These are phyloP conservation scores for Prunella strophiata DNA, from an alignment of 2,797 vertebrate species.

Conservation along the genomic window DNA sequence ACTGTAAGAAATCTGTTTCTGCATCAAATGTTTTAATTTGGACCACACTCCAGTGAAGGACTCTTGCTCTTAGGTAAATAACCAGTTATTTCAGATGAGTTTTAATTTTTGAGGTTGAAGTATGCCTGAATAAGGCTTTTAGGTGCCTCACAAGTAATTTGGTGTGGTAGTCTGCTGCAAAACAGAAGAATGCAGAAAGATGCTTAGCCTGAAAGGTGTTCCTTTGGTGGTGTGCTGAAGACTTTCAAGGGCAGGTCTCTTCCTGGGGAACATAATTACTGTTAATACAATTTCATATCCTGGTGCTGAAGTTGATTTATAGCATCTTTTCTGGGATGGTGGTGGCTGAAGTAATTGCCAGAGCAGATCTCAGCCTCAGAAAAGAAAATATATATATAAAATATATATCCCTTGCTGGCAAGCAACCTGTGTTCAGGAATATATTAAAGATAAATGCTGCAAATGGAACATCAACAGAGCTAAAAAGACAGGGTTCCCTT, in stretches of 20 bases:
- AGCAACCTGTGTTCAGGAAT: neutral
- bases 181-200: neutral
- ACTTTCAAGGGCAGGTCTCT: neutral
- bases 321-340: neutral
- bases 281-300: neutral
- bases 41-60: neutral
- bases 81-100: neutral
- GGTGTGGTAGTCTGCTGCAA: neutral
- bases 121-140: neutral
- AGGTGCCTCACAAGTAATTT: neutral
- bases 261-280: neutral
- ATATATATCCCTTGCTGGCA: neutral
- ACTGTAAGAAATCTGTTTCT: neutral
- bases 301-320: neutral
- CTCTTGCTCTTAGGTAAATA: neutral
- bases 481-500: neutral
- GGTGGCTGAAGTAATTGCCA: neutral
- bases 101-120: neutral
- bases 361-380: neutral
- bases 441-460: neutral
- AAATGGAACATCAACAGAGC: neutral
- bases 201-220: neutral
- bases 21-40: neutral
- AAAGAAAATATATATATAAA: neutral
- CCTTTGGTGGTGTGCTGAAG: neutral